Conservation (phyloP, 2,113 vertebrate species). For the Syngnathus floridae region DNA sequence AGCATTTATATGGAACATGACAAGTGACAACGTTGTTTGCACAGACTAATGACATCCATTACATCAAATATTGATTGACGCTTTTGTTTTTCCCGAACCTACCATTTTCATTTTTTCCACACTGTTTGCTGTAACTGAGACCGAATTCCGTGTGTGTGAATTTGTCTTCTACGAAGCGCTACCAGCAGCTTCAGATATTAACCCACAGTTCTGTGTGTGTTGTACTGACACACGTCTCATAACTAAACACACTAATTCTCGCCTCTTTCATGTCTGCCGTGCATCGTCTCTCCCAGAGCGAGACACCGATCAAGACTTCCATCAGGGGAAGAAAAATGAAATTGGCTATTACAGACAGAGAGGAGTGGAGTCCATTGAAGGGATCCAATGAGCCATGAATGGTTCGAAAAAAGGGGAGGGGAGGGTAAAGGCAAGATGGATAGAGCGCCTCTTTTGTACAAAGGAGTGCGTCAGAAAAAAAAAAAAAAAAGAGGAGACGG, state of each 20-base stretch:
- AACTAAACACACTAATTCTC: conserved; percentile 36
- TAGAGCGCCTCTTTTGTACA: conserved; percentile 57
- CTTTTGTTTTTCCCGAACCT: too few relatives aligned
- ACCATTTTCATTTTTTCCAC: too few relatives aligned
- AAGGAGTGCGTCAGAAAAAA: conserved; percentile 45
- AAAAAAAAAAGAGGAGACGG: conserved; percentile 43
- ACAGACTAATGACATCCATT: too few relatives aligned
- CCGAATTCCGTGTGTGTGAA: too few relatives aligned
- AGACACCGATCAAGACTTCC: conserved; percentile 67
- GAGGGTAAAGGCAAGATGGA: conserved; percentile 41
- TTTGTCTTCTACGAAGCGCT: too few relatives aligned
- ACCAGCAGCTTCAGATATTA: conserved; percentile 18
- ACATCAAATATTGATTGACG: too few relatives aligned
- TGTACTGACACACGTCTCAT: conserved; percentile 25
- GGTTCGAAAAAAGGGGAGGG: conserved; percentile 18
- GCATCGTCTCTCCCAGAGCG: conserved; percentile 31
- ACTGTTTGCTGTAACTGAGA: too few relatives aligned
- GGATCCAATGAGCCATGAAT: conserved; percentile 66
- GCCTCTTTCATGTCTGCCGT: conserved; percentile 47
- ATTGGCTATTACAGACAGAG: conserved; percentile 66
- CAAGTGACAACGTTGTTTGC: too few relatives aligned
- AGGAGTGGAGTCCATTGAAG: conserved; percentile 57
- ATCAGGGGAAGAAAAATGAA: conserved; percentile 59
- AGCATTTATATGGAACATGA: too few relatives aligned
- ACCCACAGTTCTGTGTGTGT: not conserved